Base-by-base conservation (phyloP, 2,797 vertebrate genomes). In the Selene dorsalis region DNA sequence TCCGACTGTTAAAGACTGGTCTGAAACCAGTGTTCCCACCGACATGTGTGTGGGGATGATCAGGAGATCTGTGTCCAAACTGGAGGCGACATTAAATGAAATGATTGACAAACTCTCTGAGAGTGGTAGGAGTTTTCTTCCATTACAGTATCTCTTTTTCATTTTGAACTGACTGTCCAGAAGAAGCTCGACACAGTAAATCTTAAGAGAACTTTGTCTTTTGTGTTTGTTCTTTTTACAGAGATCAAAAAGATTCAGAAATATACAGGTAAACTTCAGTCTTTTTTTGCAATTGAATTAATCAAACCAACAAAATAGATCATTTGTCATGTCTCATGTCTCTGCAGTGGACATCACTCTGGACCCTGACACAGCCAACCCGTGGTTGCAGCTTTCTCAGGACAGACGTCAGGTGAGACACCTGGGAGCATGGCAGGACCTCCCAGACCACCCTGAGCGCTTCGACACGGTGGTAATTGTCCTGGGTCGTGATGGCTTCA, bases 381-480 rank as follows among this genome's bases (percentile, higher is more conserved):
- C 95, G 0, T 96, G 95, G 91, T 70, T 97, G 69, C 94, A 95
- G 87, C 91, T 97, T 10, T 96, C 96, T 0, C 91, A 93, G 84
- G 95, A 96, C 85, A 47, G 89, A 26, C 94, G 82, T 28, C 94
- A 95, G 41, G 91, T 97, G 77, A 85, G 93, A 13, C 93, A 96
- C 56, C 91, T 95, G 20, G 93, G 94, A 0, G 80, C 73, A 0
- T 93, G 94, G 90, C 96, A 95, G 89, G 93, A 93, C 35, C 84
- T 96, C 20, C 94, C 94, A 0, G 93, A 97, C 84, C 85, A 87
- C 13, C 90, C 94, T 0, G 91, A 94, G 1, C 93, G 96, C 24
- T 97, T 97, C 0, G 94, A 96, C 88, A 95, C 93, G 0, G 93
- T 93, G 87, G 95, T 95, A 13, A 96, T 96, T 13, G 95, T 95